Conservation (phyloP, 2,113 vertebrate genomes). For the Balaenoptera acutorostrata region DNA sequence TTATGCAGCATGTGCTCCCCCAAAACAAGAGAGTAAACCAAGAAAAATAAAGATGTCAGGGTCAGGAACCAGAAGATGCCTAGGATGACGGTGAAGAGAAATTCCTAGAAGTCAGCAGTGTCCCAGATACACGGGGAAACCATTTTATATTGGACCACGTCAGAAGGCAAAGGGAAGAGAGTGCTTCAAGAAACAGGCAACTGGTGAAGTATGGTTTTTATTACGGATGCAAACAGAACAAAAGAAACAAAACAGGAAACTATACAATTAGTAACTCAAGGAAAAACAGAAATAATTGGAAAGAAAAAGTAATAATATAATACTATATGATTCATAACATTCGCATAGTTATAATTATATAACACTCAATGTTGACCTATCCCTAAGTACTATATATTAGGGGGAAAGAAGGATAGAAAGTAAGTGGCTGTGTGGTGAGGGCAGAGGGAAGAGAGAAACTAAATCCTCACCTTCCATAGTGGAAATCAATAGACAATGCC, state of each 20-base stretch:
- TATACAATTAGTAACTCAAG: not conserved
- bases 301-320: not conserved
- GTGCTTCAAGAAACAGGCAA: not conserved
- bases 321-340: not conserved
- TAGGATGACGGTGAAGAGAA: not conserved
- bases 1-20: not conserved
- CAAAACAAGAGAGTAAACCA: not conserved
- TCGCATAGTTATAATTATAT: not conserved
- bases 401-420: not conserved
- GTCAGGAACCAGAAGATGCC: not conserved
- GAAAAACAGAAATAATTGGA: not conserved
- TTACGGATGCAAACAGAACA: not conserved
- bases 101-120: not conserved
- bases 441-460: not conserved
- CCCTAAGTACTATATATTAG: not conserved
- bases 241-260: constrained; percentile 6
- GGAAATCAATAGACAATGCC: not conserved
- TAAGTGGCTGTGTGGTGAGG: not conserved
- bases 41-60: not conserved
- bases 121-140: not conserved
- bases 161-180: not conserved
- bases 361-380: not conserved
- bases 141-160: not conserved
- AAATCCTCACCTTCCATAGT: not conserved
- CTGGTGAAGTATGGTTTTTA: not conserved